Base-by-base conservation (phyloP, 2,888 invertebrate species). In the Labia minor region DNA sequence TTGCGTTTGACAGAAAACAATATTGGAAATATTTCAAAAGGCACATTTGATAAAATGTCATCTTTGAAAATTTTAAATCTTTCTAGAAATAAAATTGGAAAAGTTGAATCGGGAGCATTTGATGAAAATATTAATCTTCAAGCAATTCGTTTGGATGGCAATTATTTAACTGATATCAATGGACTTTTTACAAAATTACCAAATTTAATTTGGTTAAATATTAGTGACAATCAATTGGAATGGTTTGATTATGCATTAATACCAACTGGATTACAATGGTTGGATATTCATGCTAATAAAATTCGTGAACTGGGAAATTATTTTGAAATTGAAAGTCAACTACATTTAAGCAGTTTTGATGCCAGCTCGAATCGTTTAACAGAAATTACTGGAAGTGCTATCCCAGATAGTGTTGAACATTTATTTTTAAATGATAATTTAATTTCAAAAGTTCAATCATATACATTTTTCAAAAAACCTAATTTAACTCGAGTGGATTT, bases 181-280 rank as follows among this genome's bases (percentile, higher is more conserved):
- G 88, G 87, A 69, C 82, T 92, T 72, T 92, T 92, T 76, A 85
- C 86, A 33, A 89, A 89, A 78, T 80, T 92, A 72, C 89, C 89
- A 65, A 89, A 87, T 78, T 82, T 92, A 71, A 86, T 90, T 71
- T 90, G 90, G 89, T 81, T 92, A 68, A 92, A 92, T 76, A 89
- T 92, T 75, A 91, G 90, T 74, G 90, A 89, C 78, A 92, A 92
- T 79, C 85, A 86, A 75, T 81, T 92, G 71, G 86, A 86, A 79
- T 86, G 86, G 84, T 90, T 92, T 77, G 90, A 92, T 79, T 92
- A 91, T 77, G 88, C 89, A 67, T 84, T 90, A 78, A 88, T 92
- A 77, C 92, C 92, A 69, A 88, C 88, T 72, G 86, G 88, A 75
- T 81, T 92, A 73, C 88, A 90, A 79, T 90, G 90, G 88, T 80